Conservation (phyloP, 2,797 vertebrate species). For the Mareca strepera region DNA sequence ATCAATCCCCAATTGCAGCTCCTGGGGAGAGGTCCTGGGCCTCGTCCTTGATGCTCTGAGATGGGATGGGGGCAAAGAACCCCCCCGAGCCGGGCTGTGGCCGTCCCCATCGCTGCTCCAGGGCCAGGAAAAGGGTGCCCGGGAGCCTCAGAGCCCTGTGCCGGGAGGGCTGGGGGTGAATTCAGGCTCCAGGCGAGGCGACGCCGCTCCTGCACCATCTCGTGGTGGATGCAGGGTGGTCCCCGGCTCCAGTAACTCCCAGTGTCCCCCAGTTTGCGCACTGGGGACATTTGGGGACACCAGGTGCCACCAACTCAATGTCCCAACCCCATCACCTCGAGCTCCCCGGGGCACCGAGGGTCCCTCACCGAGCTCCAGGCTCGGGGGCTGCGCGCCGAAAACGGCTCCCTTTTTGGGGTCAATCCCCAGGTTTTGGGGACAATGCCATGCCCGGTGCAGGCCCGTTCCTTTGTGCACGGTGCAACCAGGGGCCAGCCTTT, state of each 20-base stretch:
- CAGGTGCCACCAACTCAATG: neutral
- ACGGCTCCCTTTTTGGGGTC: neutral
- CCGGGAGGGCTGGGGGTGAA: neutral
- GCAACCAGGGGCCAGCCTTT: neutral
- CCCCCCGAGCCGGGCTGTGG: rapidly evolving
- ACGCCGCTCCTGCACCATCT: neutral
- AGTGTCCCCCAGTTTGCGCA: neutral
- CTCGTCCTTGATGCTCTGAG: rapidly evolving
- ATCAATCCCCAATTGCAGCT: neutral
- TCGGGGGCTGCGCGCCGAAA: neutral
- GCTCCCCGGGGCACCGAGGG: neutral
- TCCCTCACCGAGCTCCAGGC: neutral
- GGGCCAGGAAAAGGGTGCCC: rapidly evolving
- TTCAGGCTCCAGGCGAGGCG: neutral
- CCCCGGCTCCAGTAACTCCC: neutral
- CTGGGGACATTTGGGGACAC: neutral
- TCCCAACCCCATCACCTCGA: neutral
- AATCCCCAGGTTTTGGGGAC: neutral
- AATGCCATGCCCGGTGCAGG: neutral
- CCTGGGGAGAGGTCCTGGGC: neutral
- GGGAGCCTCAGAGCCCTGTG: too few species aligned
- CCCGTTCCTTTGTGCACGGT: neutral
- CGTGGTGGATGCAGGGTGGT: neutral
- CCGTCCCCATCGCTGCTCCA: rapidly evolving
- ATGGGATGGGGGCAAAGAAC: rapidly evolving